Evolutionary conservation across 2,113 vertebrate species (phyloP), one percentile per base, ranked within the genome.

Genomic region (Lophura nycthemera): DNA sequence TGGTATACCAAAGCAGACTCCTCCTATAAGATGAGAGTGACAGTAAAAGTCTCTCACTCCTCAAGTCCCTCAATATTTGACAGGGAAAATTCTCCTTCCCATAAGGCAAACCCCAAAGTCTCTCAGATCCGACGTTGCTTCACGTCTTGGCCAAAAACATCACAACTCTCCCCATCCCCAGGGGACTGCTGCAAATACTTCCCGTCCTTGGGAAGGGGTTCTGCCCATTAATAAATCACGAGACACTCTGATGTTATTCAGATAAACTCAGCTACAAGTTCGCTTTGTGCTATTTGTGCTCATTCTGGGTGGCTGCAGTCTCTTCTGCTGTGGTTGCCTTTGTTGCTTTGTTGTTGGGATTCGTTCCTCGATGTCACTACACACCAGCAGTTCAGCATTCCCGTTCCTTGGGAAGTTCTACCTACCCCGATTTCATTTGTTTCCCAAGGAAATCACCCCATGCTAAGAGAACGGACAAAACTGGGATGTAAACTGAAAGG

Each of bases 301-400:
- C 19, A 47, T 17, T 56, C 6, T 24, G 17, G n/a, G 2, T 0
- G 2, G 45, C 20, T 2, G 36, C 48, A 6, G 52, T 1, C 25
- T 8, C 11, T 5, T 36, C 56, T 1, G 42, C 34, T 32, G n/a
- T n/a, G 2, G 24, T 0, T 16, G 9, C 40, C 43, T 38, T 14
- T 2, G 1, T 21, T 17, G 42, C 42, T 43, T 43, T 43, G 15
- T 43, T 7, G 27, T 7, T 5, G 25, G 7, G 45, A n/a, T 27
- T 24, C 50, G 50, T 1, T 34, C 3, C 10, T 38, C 3, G 1
- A 1, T 3, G 4, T 1, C 65, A 32, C 10, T 1, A 57, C 13
- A 0, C 0, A 4, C 10, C 0, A 18, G 34, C 0, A 21, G 83
- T 50, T 70, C 1, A 43, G 69, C n/a, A 20, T 24, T 54, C 16